These are phyloP conservation scores for Gila robusta DNA, from an alignment of 2,797 vertebrate species.

Conservation along the genomic window DNA sequence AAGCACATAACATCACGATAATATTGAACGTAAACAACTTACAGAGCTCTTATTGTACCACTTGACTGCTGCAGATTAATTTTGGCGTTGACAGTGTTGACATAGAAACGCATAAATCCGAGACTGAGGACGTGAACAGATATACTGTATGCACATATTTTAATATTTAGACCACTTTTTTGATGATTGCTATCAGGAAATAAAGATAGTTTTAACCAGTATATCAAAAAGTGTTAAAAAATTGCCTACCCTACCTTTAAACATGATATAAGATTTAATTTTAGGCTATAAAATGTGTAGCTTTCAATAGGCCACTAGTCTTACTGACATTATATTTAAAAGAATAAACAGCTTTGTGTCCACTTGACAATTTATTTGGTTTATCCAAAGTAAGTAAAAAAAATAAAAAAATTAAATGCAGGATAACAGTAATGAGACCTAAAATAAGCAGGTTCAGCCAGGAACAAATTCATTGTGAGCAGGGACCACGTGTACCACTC, in stretches of 20 bases:
- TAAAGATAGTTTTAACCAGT: not conserved
- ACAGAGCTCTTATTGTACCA: not conserved
- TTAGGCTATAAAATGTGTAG: not conserved
- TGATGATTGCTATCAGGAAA: not conserved
- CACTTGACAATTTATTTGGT: not conserved
- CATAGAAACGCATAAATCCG: not conserved
- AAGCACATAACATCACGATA: not conserved
- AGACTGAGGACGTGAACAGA: not conserved
- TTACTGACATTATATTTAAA: not conserved
- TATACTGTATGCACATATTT: no score
- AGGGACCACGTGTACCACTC: conserved; percentile 7
- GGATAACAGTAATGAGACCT: not conserved
- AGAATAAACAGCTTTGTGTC: not conserved
- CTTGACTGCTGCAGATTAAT: not conserved
- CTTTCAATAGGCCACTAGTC: not conserved
- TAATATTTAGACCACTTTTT: not conserved
- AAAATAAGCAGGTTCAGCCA: conserved; percentile 1
- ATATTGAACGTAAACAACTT: not conserved
- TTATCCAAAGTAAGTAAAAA: not conserved
- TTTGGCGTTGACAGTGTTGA: not conserved
- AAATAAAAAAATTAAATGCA: not conserved
- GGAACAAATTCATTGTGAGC: not conserved
- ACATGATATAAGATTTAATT: not conserved
- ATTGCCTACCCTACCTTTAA: not conserved
- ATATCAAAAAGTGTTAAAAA: not conserved